These are phyloP conservation scores for Poeciliopsis presidionis DNA, from an alignment of 2,797 vertebrate genomes.

Conservation along the genomic window DNA sequence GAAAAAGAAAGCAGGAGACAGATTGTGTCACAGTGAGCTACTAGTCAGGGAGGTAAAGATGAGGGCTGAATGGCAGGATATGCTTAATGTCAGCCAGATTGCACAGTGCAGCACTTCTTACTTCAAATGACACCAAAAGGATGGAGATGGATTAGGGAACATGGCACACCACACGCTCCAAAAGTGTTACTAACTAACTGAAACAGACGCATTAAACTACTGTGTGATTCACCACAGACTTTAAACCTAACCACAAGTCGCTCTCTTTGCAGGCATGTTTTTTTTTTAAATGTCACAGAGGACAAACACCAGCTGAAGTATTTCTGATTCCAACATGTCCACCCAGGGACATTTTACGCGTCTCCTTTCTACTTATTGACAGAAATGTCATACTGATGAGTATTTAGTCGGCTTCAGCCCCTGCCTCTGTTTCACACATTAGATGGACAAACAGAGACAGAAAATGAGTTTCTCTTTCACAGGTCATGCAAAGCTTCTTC, in stretches of 20 bases:
- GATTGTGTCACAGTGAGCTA: slow-evolving; percentile 74
- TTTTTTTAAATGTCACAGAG: slow-evolving; percentile 41
- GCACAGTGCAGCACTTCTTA: slow-evolving; percentile 71
- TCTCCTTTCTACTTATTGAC: slow-evolving; percentile 15
- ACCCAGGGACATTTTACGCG: slow-evolving; percentile 18
- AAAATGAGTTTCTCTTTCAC: slow-evolving; percentile 42
- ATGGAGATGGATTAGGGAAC: slow-evolving; percentile 73
- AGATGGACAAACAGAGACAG: slow-evolving; percentile 44
- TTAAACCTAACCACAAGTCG: slow-evolving; percentile 45
- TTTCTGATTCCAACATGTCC: slow-evolving; percentile 2
- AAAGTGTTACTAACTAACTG: slow-evolving; percentile 44
- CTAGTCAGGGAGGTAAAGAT: slow-evolving; percentile 64
- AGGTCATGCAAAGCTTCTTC: slow-evolving; percentile 49
- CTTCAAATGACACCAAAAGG: slow-evolving; percentile 68
- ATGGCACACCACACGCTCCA: slow-evolving; percentile 46
- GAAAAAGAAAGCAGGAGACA: slow-evolving; percentile 57
- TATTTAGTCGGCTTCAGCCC: slow-evolving; percentile 28
- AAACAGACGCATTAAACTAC: slow-evolving; percentile 40
- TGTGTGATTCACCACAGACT: slow-evolving; percentile 23
- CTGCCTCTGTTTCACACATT: slow-evolving; percentile 31
- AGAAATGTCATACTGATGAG: slow-evolving; percentile 10
- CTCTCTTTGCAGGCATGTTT: slow-evolving; percentile 18
- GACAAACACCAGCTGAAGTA: slow-evolving; percentile 41
- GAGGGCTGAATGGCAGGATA: slow-evolving; percentile 70
- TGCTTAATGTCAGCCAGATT: slow-evolving; percentile 77